These are phyloP conservation scores for Enteromius treurensis DNA, from an alignment of 2,797 vertebrate genomes.

Conservation along the genomic window DNA sequence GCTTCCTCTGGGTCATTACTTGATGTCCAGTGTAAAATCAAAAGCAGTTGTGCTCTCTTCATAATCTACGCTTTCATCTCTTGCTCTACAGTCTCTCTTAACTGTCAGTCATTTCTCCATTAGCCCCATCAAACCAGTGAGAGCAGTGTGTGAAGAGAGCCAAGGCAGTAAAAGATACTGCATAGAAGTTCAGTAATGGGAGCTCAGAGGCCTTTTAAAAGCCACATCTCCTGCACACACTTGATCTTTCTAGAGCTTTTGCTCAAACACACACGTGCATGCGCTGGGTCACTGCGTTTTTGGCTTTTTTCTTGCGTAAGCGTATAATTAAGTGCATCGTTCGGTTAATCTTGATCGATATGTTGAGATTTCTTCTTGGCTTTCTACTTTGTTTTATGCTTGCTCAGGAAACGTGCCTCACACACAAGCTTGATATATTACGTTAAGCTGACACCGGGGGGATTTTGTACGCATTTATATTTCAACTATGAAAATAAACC, in stretches of 20 bases:
- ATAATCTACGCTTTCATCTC: slow-evolving; percentile 15
- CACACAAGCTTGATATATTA: background rate
- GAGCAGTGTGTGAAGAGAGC: slow-evolving; percentile 12
- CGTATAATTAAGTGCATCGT: background rate
- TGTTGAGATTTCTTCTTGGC: background rate
- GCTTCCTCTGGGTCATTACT: background rate
- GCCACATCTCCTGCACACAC: slow-evolving; percentile 25
- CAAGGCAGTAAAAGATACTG: slow-evolving; percentile 45
- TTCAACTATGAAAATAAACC: background rate
- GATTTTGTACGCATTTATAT: background rate
- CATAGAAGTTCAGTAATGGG: slow-evolving; percentile 43
- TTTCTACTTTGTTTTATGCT: background rate
- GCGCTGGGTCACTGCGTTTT: background rate
- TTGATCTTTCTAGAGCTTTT: slow-evolving; percentile 23
- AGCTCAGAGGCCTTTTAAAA: slow-evolving; percentile 50
- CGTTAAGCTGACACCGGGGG: background rate
- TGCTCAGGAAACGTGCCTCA: background rate
- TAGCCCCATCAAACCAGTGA: slow-evolving; percentile 34
- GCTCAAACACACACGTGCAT: background rate
- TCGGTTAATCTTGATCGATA: background rate
- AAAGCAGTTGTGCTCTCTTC: slow-evolving; percentile 3
- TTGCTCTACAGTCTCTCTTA: background rate
- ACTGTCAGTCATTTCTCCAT: slow-evolving; percentile 34
- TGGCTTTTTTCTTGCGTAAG: background rate
- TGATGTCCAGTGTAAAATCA: background rate